Base-by-base conservation (phyloP, 2,888 invertebrate species). In the Apotomis turbidana region DNA sequence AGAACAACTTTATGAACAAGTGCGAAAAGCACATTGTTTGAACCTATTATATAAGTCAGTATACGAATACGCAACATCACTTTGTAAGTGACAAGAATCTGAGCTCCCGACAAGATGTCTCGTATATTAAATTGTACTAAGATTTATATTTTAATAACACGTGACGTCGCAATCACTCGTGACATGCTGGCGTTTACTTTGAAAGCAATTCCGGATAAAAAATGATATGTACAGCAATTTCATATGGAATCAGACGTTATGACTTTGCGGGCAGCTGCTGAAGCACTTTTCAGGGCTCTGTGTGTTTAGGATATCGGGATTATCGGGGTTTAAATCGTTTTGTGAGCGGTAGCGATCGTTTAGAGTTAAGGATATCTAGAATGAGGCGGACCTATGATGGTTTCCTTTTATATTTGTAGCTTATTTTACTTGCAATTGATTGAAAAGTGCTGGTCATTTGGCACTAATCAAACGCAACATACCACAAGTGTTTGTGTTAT, bases 201-300 rank as follows among this genome's bases (percentile, higher is more conserved):
- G 49, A 54, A 69, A 54, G 58, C 68, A 63, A 63, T 68, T 64
- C 46, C 58, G 63, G 59, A 55, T 60, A 64, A 73, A 73, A 73
- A 60, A 74, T 63, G 49, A 74, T 68, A 59, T 59, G 59, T 68
- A 62, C 68, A 63, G 44, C 60, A 68, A 70, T 71, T 75, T 70
- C 52, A 59, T 64, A 69, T 66, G 69, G 58, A 75, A 74, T 73
- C 75, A 71, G 68, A 71, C 36, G 69, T 74, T 74, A 74, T 55
- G 70, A 60, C 51, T 4, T 59, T 10, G 1, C 41, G 15, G 52
- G 51, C 9, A 8, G 60, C 63, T 38, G 6, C 41, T 36, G 57
- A 27, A 38, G 38, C 36, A 8, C 10, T 58, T 58, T 60, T 54
- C 6, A 41, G 41, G 63, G 54, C 13, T 8, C 27, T 15, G 54